Evolutionary conservation across 1,140 invertebrate species (phyloP), one percentile per base, ranked within the genome.

Genomic region (Oedothorax gibbosus): DNA sequence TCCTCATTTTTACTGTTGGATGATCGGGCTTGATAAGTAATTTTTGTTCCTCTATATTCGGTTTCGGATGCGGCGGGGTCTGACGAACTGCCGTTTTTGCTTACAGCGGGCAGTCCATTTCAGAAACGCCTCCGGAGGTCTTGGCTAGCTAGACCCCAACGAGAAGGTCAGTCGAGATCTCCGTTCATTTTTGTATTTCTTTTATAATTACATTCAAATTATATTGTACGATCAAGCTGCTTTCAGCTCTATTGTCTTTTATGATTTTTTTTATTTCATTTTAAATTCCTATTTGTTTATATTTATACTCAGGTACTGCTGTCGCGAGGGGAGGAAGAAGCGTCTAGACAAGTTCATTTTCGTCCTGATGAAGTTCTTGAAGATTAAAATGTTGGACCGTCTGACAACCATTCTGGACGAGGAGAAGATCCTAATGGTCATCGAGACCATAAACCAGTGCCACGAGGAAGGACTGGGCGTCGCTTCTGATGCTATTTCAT

Each of bases 371-470:
- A 80, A 80, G 18, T 35, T 66, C 50, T 6, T 80, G 14, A n/a
- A 66, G 10, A 50, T 56, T 21, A 80, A 69, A 68, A 69, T 80
- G 77, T 62, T 80, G 2, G 77, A 80, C 66, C 77, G 77, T 7
- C 21, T 80, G 9, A 21, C 77, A 2, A 68, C 21, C 9, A 15
- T 69, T 15, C 8, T 69, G 18, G 77, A 80, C 50, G 77, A 80
- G 11, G 77, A 80, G n/a, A 80, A 57, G n/a, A 35, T 80, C 2
- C 21, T 7, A 10, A 10, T 68, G 9, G 77, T 53, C 11, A 20
- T 51, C 10, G 18, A 68, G 20, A 57, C 51, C 35, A 80, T 80
- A n/a, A 80, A 18, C 11, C 4, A 14, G 11, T 80, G 64, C 10
- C 64, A 80, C 18, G 53, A 21, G 15, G n/a, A 56, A 53, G 77